Evolutionary conservation across 2,797 vertebrate species (phyloP), one percentile per base, ranked within the genome.

Genomic region (Malurus splendens): DNA sequence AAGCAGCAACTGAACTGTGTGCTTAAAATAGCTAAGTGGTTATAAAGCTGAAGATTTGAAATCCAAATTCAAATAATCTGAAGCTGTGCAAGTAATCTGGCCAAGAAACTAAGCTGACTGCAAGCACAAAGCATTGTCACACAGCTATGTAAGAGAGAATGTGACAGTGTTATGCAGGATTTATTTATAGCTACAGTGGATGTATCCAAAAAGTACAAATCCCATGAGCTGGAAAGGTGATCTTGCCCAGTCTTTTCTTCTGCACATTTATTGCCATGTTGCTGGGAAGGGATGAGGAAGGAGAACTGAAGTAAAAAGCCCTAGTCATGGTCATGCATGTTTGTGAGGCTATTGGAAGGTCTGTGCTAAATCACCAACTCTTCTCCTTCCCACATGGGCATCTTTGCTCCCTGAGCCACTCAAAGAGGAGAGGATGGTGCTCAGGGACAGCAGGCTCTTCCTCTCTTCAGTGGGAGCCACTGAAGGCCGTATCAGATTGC

Each of bases 11-110:
- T 79, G 50, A 83, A 70, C 30, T 57, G 14, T 28, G 24, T 50
- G 47, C 25, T 50, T 74, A 14, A 68, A 78, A 54, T 77, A 56
- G 30, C 39, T 18, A 77, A 57, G 13, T 68, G 24, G 16, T 55
- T 81, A 62, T 86, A 78, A 86, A 68, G 7, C 18, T 68, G 62
- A 24, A 86, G 52, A 47, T 73, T 52, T 79, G 80, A 87, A 73
- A 64, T 48, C 10, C 24, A 56, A 52, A 67, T 68, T 89, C 59
- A 77, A 54, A 39, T 71, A 52, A 55, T 81, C 30, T 36, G 27
- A 48, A 78, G 24, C 28, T 68, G 7, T 55, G 15, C 48, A 45
- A 65, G 32, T 87, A 55, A 82, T 52, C 14, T 77, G 45, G n/a
- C 60, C 44, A 55, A 82, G 42, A 38, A 82, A 3, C 28, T 56